Evolutionary conservation across 1,140 invertebrate species (phyloP).

Genomic region (Grapholita molesta): DNA sequence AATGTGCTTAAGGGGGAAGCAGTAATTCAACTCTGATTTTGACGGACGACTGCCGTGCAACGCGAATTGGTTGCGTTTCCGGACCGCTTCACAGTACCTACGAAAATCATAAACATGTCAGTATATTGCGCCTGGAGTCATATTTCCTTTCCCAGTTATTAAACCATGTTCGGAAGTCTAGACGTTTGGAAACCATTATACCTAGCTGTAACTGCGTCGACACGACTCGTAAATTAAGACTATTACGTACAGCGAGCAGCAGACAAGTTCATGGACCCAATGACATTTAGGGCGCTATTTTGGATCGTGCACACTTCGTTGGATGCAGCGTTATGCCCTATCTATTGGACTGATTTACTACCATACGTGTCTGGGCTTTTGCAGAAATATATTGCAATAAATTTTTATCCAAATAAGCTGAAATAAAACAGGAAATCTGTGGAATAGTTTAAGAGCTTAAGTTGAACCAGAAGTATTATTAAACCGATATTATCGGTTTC

Average conservation of each 20-base stretch:
- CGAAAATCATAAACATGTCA: slow-evolving; percentile 19
- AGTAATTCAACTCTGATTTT: slow-evolving; percentile 47
- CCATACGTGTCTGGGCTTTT: slow-evolving; percentile 4
- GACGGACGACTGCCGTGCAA: slow-evolving; percentile 35
- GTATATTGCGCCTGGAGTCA: background rate
- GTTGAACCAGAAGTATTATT: background rate
- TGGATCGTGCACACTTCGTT: slow-evolving; percentile 19
- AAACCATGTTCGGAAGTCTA: slow-evolving; percentile 21
- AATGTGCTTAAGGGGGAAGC: slow-evolving; percentile 34
- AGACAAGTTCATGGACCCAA: slow-evolving; percentile 59
- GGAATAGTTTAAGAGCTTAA: background rate
- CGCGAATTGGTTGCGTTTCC: slow-evolving; percentile 55
- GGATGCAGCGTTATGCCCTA: slow-evolving; percentile 25
- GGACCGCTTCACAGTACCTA: slow-evolving; percentile 38
- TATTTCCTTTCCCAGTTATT: slow-evolving; percentile 11
- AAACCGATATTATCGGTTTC: background rate
- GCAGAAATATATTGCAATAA: slow-evolving; percentile 9
- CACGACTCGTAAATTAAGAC: slow-evolving; percentile 39
- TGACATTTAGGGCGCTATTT: slow-evolving; percentile 55
- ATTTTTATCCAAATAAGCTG: background rate
- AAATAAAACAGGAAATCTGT: background rate
- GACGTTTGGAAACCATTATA: slow-evolving; percentile 31
- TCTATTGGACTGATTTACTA: slow-evolving; percentile 40
- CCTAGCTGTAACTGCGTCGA: slow-evolving; percentile 28
- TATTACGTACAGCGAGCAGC: slow-evolving; percentile 37